Evolutionary conservation across 2,888 invertebrate species (phyloP), one percentile per base, ranked within the genome.

Genomic region (Hirudinaria manillensis): DNA sequence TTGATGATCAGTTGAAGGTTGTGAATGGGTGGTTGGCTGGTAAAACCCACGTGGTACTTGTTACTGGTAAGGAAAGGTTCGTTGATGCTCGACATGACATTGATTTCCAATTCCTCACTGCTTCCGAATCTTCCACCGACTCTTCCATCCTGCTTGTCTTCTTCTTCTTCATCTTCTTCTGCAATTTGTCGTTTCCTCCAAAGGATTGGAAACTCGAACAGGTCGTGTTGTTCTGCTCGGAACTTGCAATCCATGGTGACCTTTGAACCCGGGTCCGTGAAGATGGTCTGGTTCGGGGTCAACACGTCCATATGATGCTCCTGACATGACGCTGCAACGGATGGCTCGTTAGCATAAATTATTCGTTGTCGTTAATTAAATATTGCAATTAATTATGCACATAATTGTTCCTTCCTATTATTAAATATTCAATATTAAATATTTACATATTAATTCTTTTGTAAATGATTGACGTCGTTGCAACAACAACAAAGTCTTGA

Each of bases 61-160:
- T 34, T 4, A 10, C 3, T 55, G 16, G 53, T 24, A 7, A 72
- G 34, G 32, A 72, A 72, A 29, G 72, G 72, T 27, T 72, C 53
- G 32, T 72, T 72, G 24, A 72, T 72, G 72, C 51, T 51, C 21
- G 72, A 51, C 72, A 72, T 72, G 29, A 72, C 72, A 55, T 72
- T 72, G 16, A 72, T 53, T 53, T 72, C 24, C 29, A 61, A n/a
- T 61, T 29, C 61, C 29, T 29, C 61, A 29, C 56, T 56, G 56
- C 27, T 24, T 16, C 27, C n/a, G 4, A 56, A 3, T 6, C 27
- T 7, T 56, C 27, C 56, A 24, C 27, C n/a, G 4, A 56, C 27
- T 6, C 27, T 7, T 56, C 27, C 56, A 24, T 56, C 56, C 56
- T 38, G 10, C 38, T 10, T 6, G 3, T 10, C 38, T 6, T 38